These are phyloP conservation scores for Pteronotus mesoamericanus DNA, from an alignment of 2,797 vertebrate genomes.

Conservation along the genomic window DNA sequence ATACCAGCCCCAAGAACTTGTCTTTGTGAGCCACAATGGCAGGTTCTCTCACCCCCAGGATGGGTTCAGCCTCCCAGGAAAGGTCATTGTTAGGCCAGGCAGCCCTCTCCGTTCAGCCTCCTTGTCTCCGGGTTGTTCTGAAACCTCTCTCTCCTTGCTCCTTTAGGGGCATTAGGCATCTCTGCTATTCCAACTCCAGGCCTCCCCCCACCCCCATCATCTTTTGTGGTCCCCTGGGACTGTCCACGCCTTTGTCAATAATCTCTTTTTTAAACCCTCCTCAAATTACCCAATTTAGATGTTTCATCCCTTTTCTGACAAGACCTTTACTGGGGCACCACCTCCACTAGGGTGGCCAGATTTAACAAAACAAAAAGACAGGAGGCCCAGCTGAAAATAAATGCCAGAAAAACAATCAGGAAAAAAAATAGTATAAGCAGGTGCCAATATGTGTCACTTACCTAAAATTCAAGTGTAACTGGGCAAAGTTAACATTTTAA, in stretches of 20 bases:
- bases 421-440: neutral
- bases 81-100: neutral
- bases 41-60: neutral
- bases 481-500: neutral
- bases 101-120: neutral
- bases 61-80: neutral
- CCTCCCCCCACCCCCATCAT: accelerated
- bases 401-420: neutral
- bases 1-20: neutral
- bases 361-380: neutral
- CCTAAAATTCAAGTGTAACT: neutral
- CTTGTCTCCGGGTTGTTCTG: neutral
- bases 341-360: neutral
- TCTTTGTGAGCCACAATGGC: accelerated
- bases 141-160: neutral
- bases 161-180: neutral
- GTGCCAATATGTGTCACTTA: neutral
- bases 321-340: neutral
- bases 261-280: neutral
- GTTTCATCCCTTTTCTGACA: neutral
- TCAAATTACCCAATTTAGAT: neutral
- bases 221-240: neutral
- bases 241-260: neutral
- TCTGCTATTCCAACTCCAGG: neutral
- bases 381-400: neutral